phyloP scores from a whole-genome alignment of 2,888 invertebrate species.

The Cephus sareptanus region DNA sequence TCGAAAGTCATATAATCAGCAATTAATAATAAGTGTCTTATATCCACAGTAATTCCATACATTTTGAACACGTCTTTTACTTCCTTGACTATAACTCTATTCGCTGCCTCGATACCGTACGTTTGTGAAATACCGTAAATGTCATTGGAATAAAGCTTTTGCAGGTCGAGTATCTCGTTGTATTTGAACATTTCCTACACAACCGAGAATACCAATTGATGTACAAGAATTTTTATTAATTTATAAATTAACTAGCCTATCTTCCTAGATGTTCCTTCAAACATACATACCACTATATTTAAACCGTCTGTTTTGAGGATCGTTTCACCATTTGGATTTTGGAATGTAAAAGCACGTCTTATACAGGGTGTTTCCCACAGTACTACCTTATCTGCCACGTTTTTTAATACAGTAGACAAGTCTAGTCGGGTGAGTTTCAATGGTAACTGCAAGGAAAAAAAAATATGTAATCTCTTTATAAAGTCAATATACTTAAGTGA shows the following conservation, averaged over 20 bases:
- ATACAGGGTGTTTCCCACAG: constrained; percentile 85
- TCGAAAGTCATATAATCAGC: constrained; percentile 99
- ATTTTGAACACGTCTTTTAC: constrained; percentile 96
- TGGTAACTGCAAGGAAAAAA: constrained; percentile 67
- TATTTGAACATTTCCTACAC: constrained; percentile 87
- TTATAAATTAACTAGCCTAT: background rate
- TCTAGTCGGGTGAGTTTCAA: constrained; percentile 77
- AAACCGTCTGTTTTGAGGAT: constrained; percentile 95
- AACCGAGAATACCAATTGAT: constrained; percentile 5
- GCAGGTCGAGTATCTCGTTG: constrained; percentile 80
- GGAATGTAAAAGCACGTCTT: constrained; percentile 84
- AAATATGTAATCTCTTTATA: background rate
- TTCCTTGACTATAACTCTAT: constrained; percentile 91
- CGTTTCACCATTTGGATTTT: constrained; percentile 71
- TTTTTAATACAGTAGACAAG: constrained; percentile 78
- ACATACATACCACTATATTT: constrained; percentile 77
- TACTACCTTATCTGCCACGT: constrained; percentile 77
- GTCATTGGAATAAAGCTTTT: constrained; percentile 91
- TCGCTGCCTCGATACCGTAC: constrained; percentile 97
- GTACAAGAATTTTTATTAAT: constrained; percentile 2
- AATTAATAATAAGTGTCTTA: constrained; percentile 90
- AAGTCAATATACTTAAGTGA: background rate
- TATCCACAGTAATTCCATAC: constrained; percentile 96
- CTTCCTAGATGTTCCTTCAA: background rate
- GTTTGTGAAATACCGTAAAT: constrained; percentile 89